A percentile compares a stretch with the other conserved stretches of the same genome.
Evolutionary conservation across 2,113 vertebrate species (phyloP).

Genomic region (Periophthalmus modestus): DNA sequence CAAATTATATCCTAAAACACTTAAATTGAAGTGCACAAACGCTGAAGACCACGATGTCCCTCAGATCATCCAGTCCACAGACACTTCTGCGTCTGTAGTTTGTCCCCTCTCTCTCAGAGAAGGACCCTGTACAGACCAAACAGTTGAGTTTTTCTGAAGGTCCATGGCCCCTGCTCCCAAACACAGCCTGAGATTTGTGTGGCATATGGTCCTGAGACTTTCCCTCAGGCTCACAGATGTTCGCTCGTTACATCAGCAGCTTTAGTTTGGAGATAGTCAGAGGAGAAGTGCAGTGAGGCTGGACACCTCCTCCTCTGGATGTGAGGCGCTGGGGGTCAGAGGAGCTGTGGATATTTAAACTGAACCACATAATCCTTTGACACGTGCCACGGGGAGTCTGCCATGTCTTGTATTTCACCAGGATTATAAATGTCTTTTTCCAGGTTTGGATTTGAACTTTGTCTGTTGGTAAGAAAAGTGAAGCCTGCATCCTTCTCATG

Average conservation of each 20-base stretch:
- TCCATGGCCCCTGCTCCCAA: neutral
- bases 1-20: neutral
- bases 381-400: conserved; percentile 4
- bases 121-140: neutral
- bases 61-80: neutral
- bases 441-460: no score
- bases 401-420: neutral
- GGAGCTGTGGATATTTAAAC: conserved; percentile 4
- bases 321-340: neutral
- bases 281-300: conserved; percentile 9
- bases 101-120: neutral
- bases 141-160: neutral
- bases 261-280: conserved; percentile 34
- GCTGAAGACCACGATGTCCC: neutral
- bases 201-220: conserved; percentile 50
- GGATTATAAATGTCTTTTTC: neutral
- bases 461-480: no score
- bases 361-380: conserved; percentile 17
- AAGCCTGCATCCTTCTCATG: no score
- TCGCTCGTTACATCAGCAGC: conserved; percentile 40
- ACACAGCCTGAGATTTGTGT: neutral
- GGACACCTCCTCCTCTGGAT: conserved; percentile 1
- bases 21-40: neutral
- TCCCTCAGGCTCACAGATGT: conserved; percentile 53
- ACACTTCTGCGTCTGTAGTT: neutral